A percentile compares a stretch with the other conserved stretches of the same genome.
Evolutionary conservation across 2,888 invertebrate genomes (phyloP).

Genomic region (Melangyna quadrimaculata): DNA sequence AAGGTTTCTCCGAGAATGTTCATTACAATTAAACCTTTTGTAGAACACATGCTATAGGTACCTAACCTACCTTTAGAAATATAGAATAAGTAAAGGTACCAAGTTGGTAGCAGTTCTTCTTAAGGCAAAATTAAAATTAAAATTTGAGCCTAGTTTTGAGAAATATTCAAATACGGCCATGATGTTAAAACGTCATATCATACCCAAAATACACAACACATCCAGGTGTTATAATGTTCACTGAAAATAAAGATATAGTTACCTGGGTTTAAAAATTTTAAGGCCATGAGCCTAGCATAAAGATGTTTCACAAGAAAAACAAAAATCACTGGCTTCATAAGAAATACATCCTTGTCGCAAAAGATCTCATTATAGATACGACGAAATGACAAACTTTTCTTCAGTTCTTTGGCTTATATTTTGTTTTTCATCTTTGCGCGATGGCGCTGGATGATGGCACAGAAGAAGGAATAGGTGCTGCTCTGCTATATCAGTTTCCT

Average conservation of each 20-base stretch:
- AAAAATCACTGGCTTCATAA: conserved; percentile 48
- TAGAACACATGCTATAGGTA: too few relatives aligned
- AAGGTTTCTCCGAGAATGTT: too few relatives aligned
- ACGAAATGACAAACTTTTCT: conserved; percentile 66
- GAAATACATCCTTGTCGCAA: conserved; percentile 61
- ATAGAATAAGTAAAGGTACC: too few relatives aligned
- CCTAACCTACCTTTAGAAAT: too few relatives aligned
- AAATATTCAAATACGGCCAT: neutral
- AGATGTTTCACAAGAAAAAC: conserved; percentile 42
- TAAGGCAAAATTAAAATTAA: too few relatives aligned
- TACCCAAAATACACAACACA: conserved; percentile 11
- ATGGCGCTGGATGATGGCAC: neutral
- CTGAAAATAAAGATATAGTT: too few relatives aligned
- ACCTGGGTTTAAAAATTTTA: conserved; percentile 59
- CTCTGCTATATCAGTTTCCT: neutral
- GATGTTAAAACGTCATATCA: neutral
- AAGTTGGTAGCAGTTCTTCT: too few relatives aligned
- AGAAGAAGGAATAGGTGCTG: neutral
- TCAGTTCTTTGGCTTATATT: conserved; percentile 5
- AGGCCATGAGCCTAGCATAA: conserved; percentile 36
- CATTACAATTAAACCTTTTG: too few relatives aligned
- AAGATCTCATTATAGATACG: conserved; percentile 71
- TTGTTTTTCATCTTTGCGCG: neutral
- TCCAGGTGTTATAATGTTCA: conserved; percentile 52
- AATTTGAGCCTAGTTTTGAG: neutral